Base-by-base conservation (phyloP, 2,888 invertebrate species). In the Heliconius erato region DNA sequence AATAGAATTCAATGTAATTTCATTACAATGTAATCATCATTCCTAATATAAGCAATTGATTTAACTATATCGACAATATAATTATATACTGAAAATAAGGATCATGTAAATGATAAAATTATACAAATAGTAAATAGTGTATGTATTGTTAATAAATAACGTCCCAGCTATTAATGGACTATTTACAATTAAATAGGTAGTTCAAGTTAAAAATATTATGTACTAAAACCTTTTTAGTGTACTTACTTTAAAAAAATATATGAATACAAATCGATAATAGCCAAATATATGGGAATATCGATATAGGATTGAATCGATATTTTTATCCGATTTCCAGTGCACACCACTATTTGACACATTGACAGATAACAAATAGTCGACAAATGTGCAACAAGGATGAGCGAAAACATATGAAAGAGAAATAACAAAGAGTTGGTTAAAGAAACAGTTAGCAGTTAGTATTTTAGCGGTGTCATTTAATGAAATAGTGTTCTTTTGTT, bases 341-440 rank as follows among this genome's bases (percentile, higher is more conserved):
- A 44, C 63, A 65, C 9, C 28, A 63, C 63, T 72, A 72, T n/a
- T n/a, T 65, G 44, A 71, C 65, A 79, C 72, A 65, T 72, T 79
- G 65, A 32, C 79, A 80, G 74, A 71, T 80, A 65, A 72, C 14
- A 80, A 63, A 76, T 67, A 71, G 74, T 79, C 79, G 72, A 40
- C 76, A 84, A 84, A 82, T 80, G 83, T 84, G 82, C 81, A 84
- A 84, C 82, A 79, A 84, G 83, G 83, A 80, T 76, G 65, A 82
- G 28, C 16, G 81, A 82, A 80, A 82, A 74, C 79, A 80, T 79
- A 63, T 78, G 79, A 84, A 67, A 82, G 76, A 74, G 82, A 78
- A 84, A 82, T 79, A 84, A 84, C 80, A 82, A 84, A 84, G 82
- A 82, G 63, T 67, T 72, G 79, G 81, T 83, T 81, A 81, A n/a